Evolutionary conservation across 2,888 invertebrate species (phyloP).

Genomic region (Latheticus oryzae): DNA sequence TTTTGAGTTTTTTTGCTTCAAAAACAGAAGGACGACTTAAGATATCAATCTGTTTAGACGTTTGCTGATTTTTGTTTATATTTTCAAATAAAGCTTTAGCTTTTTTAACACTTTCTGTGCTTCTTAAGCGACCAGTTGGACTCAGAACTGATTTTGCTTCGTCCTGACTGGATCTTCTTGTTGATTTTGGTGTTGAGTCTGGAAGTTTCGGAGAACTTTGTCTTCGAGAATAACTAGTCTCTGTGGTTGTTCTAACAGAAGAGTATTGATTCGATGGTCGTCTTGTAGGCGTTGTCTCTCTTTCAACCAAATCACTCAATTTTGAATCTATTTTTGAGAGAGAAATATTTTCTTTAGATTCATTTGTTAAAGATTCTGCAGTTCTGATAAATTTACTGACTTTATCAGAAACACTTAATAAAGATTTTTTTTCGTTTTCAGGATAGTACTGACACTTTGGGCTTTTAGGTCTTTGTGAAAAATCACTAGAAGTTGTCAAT

Average conservation of each 20-base stretch:
- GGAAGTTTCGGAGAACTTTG: slow-evolving; percentile 39
- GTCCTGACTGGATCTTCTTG: slow-evolving; percentile 61
- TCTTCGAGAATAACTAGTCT: slow-evolving; percentile 36
- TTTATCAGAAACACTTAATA: slow-evolving; percentile 74
- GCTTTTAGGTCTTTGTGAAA: slow-evolving; percentile 58
- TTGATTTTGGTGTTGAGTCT: slow-evolving; percentile 57
- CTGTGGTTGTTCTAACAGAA: slow-evolving; percentile 2
- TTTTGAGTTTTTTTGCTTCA: slow-evolving; percentile 56
- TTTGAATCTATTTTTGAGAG: slow-evolving; percentile 51
- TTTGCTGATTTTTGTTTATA: slow-evolving; percentile 63
- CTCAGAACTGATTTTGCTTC: slow-evolving; percentile 57
- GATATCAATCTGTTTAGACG: slow-evolving; percentile 65
- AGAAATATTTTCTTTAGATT: slow-evolving; percentile 46
- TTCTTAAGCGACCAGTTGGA: slow-evolving; percentile 64
- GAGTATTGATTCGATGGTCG: slow-evolving; percentile 49
- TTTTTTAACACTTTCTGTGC: slow-evolving; percentile 75
- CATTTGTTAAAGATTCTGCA: slow-evolving; percentile 69
- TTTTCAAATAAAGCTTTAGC: slow-evolving; percentile 80
- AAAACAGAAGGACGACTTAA: slow-evolving; percentile 68
- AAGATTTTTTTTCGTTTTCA: slow-evolving; percentile 68
- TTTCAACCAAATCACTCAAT: slow-evolving; percentile 38
- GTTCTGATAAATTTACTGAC: slow-evolving; percentile 74
- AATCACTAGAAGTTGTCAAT: slow-evolving; percentile 50
- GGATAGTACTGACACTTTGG: slow-evolving; percentile 55
- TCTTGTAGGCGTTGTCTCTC: slow-evolving; percentile 51